Evolutionary conservation across 2,888 invertebrate species (phyloP).

Genomic region (Dryococelus australis): DNA sequence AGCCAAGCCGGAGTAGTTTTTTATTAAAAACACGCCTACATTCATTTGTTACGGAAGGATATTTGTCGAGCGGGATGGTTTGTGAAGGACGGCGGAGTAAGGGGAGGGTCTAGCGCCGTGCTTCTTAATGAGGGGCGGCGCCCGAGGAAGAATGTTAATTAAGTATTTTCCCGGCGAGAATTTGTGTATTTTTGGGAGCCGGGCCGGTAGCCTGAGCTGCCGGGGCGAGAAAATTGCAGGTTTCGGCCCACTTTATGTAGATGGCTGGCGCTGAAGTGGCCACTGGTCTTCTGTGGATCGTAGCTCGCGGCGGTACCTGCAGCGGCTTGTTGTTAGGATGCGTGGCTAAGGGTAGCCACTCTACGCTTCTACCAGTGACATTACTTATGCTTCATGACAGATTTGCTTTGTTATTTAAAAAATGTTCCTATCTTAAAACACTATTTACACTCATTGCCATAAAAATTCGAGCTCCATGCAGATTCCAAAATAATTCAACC

Average conservation of each 20-base stretch:
- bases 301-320: background rate
- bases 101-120: background rate
- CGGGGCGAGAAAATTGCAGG: slow-evolving; percentile 19
- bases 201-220: background rate
- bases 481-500: too few relatives aligned
- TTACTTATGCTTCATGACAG: too few relatives aligned
- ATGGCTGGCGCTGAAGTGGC: background rate
- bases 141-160: slow-evolving; percentile 23
- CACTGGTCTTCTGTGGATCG: background rate
- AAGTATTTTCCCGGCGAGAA: background rate
- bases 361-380: too few relatives aligned
- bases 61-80: background rate
- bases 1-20: background rate
- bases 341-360: too few relatives aligned
- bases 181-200: slow-evolving; percentile 9
- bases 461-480: too few relatives aligned
- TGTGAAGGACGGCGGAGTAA: background rate
- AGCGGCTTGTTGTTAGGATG: background rate
- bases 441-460: too few relatives aligned
- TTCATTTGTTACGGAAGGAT: background rate
- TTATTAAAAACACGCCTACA: slow-evolving; percentile 21
- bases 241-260: slow-evolving; percentile 17
- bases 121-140: slow-evolving; percentile 17
- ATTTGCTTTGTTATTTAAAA: too few relatives aligned
- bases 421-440: too few relatives aligned